Conservation (phyloP, 2,113 vertebrate species). For the Anser cygnoides region DNA sequence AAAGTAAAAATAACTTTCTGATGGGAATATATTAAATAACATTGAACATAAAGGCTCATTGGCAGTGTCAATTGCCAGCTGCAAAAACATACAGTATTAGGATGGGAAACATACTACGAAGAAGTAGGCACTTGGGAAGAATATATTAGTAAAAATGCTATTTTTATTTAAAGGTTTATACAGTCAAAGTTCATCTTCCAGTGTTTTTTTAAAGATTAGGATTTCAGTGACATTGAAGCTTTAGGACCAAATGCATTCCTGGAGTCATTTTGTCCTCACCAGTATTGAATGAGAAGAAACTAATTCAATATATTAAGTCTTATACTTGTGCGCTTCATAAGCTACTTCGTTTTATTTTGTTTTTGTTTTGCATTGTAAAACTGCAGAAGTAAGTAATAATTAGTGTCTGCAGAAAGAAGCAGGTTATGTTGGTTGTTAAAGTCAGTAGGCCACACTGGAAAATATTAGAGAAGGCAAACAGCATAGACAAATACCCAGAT, state of each 20-base stretch:
- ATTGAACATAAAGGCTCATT: slow-evolving; percentile 62
- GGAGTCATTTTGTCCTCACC: neutral
- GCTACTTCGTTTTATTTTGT: neutral
- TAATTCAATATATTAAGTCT: neutral
- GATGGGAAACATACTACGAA: slow-evolving; percentile 66
- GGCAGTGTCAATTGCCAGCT: slow-evolving; percentile 72
- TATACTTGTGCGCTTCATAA: neutral
- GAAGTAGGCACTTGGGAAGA: slow-evolving; percentile 65
- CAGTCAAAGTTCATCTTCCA: slow-evolving; percentile 59
- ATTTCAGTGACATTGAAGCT: neutral
- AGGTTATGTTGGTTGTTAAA: neutral
- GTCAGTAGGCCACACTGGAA: neutral
- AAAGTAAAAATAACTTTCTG: slow-evolving; percentile 70
- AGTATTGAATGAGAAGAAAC: accelerated
- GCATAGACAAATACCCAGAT: neutral
- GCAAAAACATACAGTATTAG: slow-evolving; percentile 68
- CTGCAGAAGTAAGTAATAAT: neutral
- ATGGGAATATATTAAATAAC: slow-evolving; percentile 68
- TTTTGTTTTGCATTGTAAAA: neutral
- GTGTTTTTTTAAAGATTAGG: slow-evolving; percentile 20
- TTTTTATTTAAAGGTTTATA: slow-evolving; percentile 61
- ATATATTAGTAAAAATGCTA: slow-evolving; percentile 44
- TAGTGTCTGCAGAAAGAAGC: neutral
- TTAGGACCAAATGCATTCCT: neutral
- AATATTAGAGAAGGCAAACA: neutral